Base-by-base conservation (phyloP, 2,888 invertebrate species). In the Allolobophora icterica region DNA sequence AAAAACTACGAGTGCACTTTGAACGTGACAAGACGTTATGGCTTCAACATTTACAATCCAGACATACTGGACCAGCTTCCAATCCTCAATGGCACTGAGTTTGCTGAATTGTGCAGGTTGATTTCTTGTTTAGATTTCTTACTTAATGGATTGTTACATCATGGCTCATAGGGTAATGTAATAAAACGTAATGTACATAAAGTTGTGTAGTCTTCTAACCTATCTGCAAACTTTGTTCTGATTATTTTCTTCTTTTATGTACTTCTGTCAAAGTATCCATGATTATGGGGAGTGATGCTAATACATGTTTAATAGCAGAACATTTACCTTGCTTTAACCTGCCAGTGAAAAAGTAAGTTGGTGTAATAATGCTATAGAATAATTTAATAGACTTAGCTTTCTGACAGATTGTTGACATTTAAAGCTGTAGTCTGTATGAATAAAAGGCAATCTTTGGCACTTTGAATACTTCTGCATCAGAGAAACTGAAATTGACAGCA, bases 101-200 rank as follows among this genome's bases (percentile, higher is more conserved):
- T 87, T 87, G 8, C 35, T 87, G 87, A 87, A 87, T 33, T 87
- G 21, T 87, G 87, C 87, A 87, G 87, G 87, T 87, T 24, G 71
- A n/a, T 71, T 4, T 13, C 30, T 71, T n/a, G n/a, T 52, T 52
- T 4, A n/a, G n/a, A 30, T n/a, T 71, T 6, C 0, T 2, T n/a
- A 71, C 71, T 71, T n/a, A n/a, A 71, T n/a, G n/a, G 30, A 71
- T n/a, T 71, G 71, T n/a, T 71, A 11, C n/a, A 3, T 71, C 11
- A n/a, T 71, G 8, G n/a, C 6, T 71, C n/a, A n/a, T n/a, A 71
- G 30, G n/a, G n/a, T 71, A 71, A n/a, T 71, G 71, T 71, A 24
- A n/a, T 71, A 71, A n/a, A 71, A 71, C n/a, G 71, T 24, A 24
- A 52, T 52, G 52, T 52, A 52, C 2, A 24, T 52, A 21, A 52